These are phyloP conservation scores for Collichthys lucidus DNA, from an alignment of 2,113 vertebrate genomes.

Conservation along the genomic window DNA sequence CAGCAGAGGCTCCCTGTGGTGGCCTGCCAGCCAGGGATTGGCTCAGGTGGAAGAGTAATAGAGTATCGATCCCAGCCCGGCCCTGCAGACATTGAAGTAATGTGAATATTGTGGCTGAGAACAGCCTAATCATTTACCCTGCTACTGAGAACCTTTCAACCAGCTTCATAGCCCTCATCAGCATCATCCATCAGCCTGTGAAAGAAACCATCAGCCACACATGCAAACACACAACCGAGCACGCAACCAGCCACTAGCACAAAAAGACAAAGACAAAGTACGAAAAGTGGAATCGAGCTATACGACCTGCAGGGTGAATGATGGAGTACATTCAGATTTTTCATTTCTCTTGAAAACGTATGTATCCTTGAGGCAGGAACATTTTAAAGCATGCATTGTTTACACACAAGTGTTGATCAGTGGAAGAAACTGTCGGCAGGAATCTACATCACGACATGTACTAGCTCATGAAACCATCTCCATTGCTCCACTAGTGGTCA, in stretches of 20 bases:
- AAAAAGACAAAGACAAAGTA: not conserved
- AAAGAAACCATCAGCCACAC: conserved; percentile 13
- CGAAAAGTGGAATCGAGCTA: not conserved
- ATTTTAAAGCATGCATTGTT: not conserved
- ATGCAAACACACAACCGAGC: not conserved
- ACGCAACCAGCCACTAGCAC: not conserved
- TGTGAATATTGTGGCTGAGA: conserved; percentile 71
- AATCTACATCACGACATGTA: not conserved
- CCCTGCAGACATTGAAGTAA: conserved; percentile 66
- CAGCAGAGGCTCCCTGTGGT: conserved; percentile 51
- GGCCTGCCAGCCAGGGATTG: conserved; percentile 38
- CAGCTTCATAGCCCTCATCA: conserved; percentile 16
- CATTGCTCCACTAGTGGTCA: not conserved
- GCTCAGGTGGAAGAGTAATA: conserved; percentile 70
- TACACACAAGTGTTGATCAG: not conserved
- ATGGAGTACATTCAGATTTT: no score
- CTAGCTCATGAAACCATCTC: no score
- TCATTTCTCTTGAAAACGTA: no score
- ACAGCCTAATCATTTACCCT: conserved; percentile 66
- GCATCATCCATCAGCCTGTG: conserved; percentile 45
- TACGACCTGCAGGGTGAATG: not conserved
- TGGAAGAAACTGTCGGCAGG: not conserved
- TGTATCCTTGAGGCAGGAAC: not conserved
- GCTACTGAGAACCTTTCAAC: conserved; percentile 60
- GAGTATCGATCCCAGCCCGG: conserved; percentile 68